phyloP scores from a whole-genome alignment of 1,140 invertebrate genomes.

The Lucilia sericata region DNA sequence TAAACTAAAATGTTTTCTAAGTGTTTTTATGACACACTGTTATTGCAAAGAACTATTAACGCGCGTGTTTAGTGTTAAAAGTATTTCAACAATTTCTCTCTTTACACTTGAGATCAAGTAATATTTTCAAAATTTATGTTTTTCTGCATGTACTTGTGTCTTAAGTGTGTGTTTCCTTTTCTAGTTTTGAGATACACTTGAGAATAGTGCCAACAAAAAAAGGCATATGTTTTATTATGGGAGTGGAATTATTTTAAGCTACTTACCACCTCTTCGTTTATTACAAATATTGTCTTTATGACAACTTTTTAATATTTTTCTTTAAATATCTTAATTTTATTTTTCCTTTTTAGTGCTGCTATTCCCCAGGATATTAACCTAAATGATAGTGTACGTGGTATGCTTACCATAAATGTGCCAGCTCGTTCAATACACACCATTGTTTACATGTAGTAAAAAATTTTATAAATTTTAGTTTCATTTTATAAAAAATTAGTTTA shows the following conservation, averaged over 20 bases:
- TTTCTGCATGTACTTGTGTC: neutral
- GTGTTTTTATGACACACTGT: conserved; percentile 9
- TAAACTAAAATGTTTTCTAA: conserved; percentile 9
- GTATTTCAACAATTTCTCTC: neutral
- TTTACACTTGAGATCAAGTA: conserved; percentile 30
- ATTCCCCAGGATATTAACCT: conserved; percentile 56
- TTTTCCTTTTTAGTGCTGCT: conserved; percentile 52
- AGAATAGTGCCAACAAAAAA: neutral
- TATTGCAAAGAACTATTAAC: conserved; percentile 13
- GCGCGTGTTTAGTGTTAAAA: conserved; percentile 3
- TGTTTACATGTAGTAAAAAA: conserved; percentile 57
- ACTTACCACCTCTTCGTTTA: neutral
- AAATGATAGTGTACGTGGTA: conserved; percentile 57
- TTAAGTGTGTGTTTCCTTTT: conserved; percentile 13
- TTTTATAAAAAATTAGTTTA: too few species aligned
- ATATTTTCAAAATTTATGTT: conserved; percentile 34
- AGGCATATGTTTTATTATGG: neutral
- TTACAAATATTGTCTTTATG: neutral
- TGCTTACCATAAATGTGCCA: conserved; percentile 55
- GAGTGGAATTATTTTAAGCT: neutral
- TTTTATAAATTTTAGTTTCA: neutral
- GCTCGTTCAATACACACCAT: conserved; percentile 63
- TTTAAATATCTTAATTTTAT: neutral
- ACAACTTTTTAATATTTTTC: neutral
- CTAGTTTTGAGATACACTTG: conserved; percentile 34